Evolutionary conservation across 2,797 vertebrate genomes (phyloP).

Genomic region (Microctenopoma lineatum): DNA sequence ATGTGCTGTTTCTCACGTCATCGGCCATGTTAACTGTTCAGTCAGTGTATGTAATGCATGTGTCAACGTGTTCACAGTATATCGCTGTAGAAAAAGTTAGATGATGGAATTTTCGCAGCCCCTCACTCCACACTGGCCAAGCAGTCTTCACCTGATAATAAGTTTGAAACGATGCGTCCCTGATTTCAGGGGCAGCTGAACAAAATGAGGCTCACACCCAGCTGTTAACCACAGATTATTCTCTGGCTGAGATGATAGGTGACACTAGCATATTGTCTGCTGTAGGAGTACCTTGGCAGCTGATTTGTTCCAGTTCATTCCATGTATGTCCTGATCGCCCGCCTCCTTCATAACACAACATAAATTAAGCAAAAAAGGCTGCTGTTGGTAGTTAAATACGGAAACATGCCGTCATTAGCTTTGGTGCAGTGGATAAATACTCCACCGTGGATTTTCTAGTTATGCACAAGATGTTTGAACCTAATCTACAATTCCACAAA

Average conservation of each 20-base stretch:
- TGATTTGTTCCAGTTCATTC: too few species aligned
- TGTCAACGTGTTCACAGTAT: neutral
- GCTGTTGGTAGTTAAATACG: neutral
- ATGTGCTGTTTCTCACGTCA: conserved; percentile 38
- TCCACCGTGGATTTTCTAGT: neutral
- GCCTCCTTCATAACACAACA: too few species aligned
- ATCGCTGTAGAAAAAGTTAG: conserved; percentile 1
- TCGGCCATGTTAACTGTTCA: conserved; percentile 42
- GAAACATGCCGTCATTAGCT: too few species aligned
- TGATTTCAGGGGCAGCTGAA: neutral
- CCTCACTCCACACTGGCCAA: neutral
- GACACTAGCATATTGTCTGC: neutral
- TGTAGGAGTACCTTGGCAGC: neutral
- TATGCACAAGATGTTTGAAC: neutral
- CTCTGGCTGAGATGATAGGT: neutral
- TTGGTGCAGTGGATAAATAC: neutral
- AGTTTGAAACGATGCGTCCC: neutral
- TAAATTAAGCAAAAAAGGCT: too few species aligned
- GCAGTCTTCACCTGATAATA: neutral
- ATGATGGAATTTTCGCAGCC: neutral
- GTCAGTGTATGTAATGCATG: conserved; percentile 1
- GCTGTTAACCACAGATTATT: neutral
- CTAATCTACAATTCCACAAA: neutral
- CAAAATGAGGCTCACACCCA: neutral
- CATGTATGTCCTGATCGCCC: too few species aligned